Evolutionary conservation across 2,797 vertebrate genomes (phyloP), one percentile per base, ranked within the genome.

Genomic region (Sebastes matsubarae): DNA sequence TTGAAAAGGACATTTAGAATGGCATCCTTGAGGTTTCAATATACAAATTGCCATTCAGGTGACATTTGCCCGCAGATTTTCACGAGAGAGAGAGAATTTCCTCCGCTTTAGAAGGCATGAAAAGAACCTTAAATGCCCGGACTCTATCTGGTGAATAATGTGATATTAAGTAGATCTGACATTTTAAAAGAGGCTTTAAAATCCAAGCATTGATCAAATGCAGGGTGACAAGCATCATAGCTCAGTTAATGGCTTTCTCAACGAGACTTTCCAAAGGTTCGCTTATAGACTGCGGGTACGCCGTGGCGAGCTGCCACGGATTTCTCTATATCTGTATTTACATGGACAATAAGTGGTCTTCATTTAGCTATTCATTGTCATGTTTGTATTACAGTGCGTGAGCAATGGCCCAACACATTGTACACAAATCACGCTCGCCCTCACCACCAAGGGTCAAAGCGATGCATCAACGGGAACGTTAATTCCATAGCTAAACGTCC

Each of bases 111-210:
- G 70, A 85, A 79, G 72, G 71, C 88, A 88, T 86, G 72, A 84
- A 87, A 87, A 86, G 87, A 84, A 67, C 59, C 80, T 76, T 72
- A 65, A 83, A 84, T 72, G 77, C 55, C 81, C 27, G 30, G 38
- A 77, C 73, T 86, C 32, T 79, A 79, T 85, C 59, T 72, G 67
- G 63, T 90, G 86, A 93, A 92, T 91, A 87, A 89, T 93, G 70
- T 90, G 85, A 92, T 92, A 84, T 88, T 93, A 91, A 94, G 75
- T 86, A 87, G 76, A 91, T 87, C 84, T 92, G 91, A 94, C 87
- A 92, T 93, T 93, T 92, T 89, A 87, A 93, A 93, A 90, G 78
- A 89, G 85, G 82, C 75, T 90, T 93, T 93, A 91, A 91, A 87
- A 84, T 87, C 70, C 57, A 46, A 84, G 82, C 77, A 87, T 88